phyloP scores from a whole-genome alignment of 2,888 invertebrate genomes.

The Homarus gammarus region DNA sequence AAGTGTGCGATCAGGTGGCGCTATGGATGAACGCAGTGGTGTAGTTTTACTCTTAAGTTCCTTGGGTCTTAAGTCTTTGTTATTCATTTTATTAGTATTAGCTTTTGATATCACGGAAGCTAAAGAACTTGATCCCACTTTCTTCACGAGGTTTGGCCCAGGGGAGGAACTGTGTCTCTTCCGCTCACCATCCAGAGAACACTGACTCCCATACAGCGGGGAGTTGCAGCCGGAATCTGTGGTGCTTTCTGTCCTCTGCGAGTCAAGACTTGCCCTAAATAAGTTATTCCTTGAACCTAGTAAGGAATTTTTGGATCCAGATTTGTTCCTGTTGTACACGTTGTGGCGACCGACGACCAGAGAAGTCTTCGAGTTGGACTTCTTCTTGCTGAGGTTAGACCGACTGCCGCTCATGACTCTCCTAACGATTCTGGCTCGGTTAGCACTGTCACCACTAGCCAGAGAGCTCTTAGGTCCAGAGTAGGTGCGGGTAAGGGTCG shows the following conservation, averaged over 20 bases:
- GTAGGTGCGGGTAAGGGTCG: constrained; percentile 34
- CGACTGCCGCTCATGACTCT: constrained; percentile 65
- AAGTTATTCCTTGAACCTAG: constrained; percentile 65
- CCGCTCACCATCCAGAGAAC: constrained; percentile 63
- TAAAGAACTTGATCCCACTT: constrained; percentile 20
- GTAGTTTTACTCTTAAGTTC: background rate
- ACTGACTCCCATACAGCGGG: constrained; percentile 65
- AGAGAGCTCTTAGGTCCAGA: constrained; percentile 61
- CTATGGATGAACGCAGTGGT: background rate
- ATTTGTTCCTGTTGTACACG: constrained; percentile 61
- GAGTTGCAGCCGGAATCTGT: constrained; percentile 74
- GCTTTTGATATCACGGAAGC: constrained; percentile 13
- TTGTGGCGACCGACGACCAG: constrained; percentile 57
- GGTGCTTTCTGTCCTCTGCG: constrained; percentile 65
- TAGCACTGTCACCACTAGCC: constrained; percentile 32
- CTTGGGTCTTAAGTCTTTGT: background rate
- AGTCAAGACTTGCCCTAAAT: constrained; percentile 66
- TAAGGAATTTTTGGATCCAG: constrained; percentile 59
- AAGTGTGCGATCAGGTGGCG: background rate
- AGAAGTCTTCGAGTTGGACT: constrained; percentile 59
- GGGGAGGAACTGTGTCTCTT: constrained; percentile 49
- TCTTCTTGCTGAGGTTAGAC: constrained; percentile 66
- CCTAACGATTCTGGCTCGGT: constrained; percentile 60
- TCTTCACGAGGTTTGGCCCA: constrained; percentile 15
- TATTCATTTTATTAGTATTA: background rate